Evolutionary conservation across 2,113 vertebrate genomes (phyloP).

Genomic region (Nothoprocta perdicaria): DNA sequence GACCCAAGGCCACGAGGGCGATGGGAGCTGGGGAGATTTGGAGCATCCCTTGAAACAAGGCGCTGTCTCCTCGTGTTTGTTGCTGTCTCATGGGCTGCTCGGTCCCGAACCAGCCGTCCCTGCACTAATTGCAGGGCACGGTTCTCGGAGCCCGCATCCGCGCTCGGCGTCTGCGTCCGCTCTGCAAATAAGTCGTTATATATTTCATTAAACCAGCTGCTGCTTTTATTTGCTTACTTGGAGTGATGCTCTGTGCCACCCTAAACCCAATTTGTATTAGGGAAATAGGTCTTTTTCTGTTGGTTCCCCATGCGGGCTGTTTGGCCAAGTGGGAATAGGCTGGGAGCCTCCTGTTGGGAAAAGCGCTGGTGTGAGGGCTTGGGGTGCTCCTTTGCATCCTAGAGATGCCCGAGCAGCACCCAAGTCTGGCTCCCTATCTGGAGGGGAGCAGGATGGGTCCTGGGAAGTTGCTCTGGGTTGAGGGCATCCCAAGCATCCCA

Average conservation of each 20-base stretch:
- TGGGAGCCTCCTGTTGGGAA: background rate
- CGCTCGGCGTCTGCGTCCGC: constrained; percentile 44
- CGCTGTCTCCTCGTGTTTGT: constrained; percentile 34
- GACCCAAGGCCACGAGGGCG: no score
- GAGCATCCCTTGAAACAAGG: background rate
- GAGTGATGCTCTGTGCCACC: background rate
- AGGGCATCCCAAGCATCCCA: no score
- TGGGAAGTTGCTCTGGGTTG: no score
- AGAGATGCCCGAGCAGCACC: background rate
- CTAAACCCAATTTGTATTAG: constrained; percentile 35
- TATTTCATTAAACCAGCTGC: constrained; percentile 63
- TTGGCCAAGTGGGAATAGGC: background rate
- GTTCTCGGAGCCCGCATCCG: background rate
- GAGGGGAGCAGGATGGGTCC: background rate
- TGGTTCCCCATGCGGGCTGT: background rate
- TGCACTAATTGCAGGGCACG: constrained; percentile 20
- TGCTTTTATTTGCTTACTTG: constrained; percentile 57
- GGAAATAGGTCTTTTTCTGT: background rate
- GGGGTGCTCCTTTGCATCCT: background rate
- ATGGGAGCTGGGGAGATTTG: background rate
- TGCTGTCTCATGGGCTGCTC: constrained; percentile 22
- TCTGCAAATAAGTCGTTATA: constrained; percentile 66
- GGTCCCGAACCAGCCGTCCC: background rate
- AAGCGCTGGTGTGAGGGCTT: background rate
- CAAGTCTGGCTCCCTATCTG: background rate